Evolutionary conservation across 92 coral and sea anemone genomes (phyloP).

Genomic region (Heliopora coerulea): DNA sequence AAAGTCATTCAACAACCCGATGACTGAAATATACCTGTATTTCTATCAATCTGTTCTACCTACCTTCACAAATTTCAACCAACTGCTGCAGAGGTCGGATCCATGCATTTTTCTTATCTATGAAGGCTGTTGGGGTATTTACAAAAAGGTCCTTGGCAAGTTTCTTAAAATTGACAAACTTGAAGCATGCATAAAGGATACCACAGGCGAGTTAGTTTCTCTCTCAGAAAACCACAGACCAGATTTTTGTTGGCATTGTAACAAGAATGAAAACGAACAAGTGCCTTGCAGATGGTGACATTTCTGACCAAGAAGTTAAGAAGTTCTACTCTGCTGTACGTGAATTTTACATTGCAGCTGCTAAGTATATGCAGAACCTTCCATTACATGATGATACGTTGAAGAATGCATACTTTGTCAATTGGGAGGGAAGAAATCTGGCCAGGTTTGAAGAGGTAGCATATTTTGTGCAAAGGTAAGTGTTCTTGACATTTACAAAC

Average conservation of each 20-base stretch:
- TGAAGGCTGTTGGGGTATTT: slow-evolving; percentile 35
- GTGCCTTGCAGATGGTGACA: slow-evolving; percentile 53
- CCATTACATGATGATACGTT: slow-evolving; percentile 46
- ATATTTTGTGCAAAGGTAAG: slow-evolving; percentile 35
- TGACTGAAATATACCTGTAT: slow-evolving; percentile 52
- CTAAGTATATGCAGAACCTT: slow-evolving; percentile 47
- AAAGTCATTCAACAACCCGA: slow-evolving; percentile 36
- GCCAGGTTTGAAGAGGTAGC: slow-evolving; percentile 44
- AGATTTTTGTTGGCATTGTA: slow-evolving; percentile 51
- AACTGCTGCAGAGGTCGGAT: slow-evolving; percentile 30
- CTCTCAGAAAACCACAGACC: slow-evolving; percentile 38
- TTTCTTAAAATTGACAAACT: slow-evolving; percentile 19
- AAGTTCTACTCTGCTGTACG: slow-evolving; percentile 51
- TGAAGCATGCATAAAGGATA: slow-evolving; percentile 26
- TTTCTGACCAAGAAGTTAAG: slow-evolving; percentile 44
- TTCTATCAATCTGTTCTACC: slow-evolving; percentile 54
- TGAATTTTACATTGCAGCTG: slow-evolving; percentile 49
- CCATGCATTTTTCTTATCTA: slow-evolving; percentile 25
- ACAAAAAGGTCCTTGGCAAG: slow-evolving; percentile 31
- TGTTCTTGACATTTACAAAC: background rate
- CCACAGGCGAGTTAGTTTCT: slow-evolving; percentile 21
- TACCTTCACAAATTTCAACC: slow-evolving; percentile 9
- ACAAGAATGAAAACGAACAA: slow-evolving; percentile 55
- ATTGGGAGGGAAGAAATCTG: slow-evolving; percentile 24
- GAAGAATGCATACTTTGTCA: slow-evolving; percentile 49